Conservation (phyloP, 2,888 invertebrate species). For the Hylaea fasciaria region DNA sequence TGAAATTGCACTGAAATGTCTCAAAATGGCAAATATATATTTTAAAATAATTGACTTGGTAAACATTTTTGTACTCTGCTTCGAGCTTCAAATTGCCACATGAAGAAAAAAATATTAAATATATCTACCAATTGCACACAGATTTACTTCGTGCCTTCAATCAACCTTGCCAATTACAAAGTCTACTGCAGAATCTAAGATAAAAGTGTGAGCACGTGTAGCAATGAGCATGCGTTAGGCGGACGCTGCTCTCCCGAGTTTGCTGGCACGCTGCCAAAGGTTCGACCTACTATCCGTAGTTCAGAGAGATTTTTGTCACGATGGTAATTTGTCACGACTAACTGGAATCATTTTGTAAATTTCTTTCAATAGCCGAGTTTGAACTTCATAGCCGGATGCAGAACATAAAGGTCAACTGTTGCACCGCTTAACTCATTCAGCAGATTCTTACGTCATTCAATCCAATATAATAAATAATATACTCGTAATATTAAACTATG, state of each 20-base stretch:
- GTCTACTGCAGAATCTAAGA: neutral
- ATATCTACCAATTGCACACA: too few relatives aligned
- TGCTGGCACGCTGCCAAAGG: constrained; percentile 58
- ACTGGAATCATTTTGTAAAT: constrained; percentile 49
- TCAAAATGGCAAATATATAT: too few relatives aligned
- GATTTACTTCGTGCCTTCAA: too few relatives aligned
- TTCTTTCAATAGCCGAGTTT: constrained; percentile 48
- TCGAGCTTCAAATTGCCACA: too few relatives aligned
- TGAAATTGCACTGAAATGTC: neutral
- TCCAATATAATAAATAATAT: too few relatives aligned
- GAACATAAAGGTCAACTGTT: constrained; percentile 38
- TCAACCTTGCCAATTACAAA: constrained; percentile 7
- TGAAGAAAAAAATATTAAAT: too few relatives aligned
- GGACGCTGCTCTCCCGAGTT: constrained; percentile 30
- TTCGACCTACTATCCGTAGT: constrained; percentile 47
- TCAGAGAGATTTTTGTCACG: constrained; percentile 39
- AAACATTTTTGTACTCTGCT: too few relatives aligned
- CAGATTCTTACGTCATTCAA: neutral
- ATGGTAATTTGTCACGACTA: constrained; percentile 52
- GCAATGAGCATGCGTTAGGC: constrained; percentile 41
- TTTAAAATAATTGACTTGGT: too few relatives aligned
- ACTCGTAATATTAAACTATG: too few relatives aligned
- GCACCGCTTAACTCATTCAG: constrained; percentile 13
- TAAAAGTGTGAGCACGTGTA: constrained; percentile 18
- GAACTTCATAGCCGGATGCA: constrained; percentile 23